phyloP scores from a whole-genome alignment of 2,113 vertebrate genomes.

The Stictonetta naevosa region DNA sequence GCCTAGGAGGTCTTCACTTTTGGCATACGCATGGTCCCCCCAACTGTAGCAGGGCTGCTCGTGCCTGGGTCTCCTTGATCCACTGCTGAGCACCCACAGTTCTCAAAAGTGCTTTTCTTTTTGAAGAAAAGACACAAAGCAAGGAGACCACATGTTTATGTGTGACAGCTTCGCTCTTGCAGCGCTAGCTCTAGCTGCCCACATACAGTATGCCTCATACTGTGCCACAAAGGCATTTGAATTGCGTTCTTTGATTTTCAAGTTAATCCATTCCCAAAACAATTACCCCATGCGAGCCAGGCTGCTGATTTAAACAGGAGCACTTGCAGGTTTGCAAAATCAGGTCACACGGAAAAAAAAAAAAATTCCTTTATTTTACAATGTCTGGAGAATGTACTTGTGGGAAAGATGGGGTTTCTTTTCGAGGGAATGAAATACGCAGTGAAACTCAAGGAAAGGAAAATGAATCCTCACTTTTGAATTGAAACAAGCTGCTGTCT shows the following conservation, averaged over 20 bases:
- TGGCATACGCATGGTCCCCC: background rate
- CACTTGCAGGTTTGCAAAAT: slow-evolving; percentile 24
- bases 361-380: background rate
- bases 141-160: background rate
- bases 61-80: background rate
- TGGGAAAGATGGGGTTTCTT: slow-evolving; percentile 26
- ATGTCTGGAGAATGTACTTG: background rate
- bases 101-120: background rate
- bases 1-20: background rate
- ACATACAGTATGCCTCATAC: background rate
- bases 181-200: background rate
- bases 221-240: background rate
- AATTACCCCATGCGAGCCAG: background rate
- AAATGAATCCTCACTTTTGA: background rate
- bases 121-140: background rate
- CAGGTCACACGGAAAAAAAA: background rate
- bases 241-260: background rate
- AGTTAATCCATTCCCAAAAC: background rate
- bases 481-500: background rate
- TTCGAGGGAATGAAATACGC: background rate
- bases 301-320: background rate
- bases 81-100: background rate
- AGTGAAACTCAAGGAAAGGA: background rate
- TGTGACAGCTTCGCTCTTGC: background rate
- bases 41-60: background rate